A percentile compares a stretch with the other conserved stretches of the same genome.
Evolutionary conservation across 1,140 invertebrate genomes (phyloP).

Genomic region (Myzus persicae): DNA sequence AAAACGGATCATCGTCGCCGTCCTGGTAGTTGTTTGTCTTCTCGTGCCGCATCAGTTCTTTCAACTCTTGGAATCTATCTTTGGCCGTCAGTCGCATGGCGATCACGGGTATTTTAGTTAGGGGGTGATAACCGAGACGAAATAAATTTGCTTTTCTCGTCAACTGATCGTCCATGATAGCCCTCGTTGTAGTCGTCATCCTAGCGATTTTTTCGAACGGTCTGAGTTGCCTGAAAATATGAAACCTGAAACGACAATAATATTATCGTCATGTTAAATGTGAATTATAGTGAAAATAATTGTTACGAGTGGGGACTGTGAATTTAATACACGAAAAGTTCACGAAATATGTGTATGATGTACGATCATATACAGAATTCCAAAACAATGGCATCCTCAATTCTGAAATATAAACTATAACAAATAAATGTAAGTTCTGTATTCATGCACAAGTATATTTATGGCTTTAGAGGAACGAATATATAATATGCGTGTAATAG

Average conservation of each 20-base stretch:
- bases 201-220: conserved; percentile 48
- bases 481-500: background rate
- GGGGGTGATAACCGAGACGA: conserved; percentile 20
- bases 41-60: conserved; percentile 19
- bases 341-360: too few species aligned
- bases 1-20: background rate
- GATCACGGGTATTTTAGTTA: conserved; percentile 2
- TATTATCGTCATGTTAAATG: background rate
- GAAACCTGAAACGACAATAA: conserved; percentile 25
- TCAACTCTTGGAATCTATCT: conserved; percentile 32
- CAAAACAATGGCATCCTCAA: background rate
- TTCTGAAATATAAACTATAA: background rate
- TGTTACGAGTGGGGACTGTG: rapidly evolving
- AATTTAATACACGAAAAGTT: too few species aligned
- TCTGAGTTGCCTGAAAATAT: conserved; percentile 1
- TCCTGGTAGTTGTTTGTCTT: background rate
- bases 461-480: background rate
- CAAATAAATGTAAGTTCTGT: background rate
- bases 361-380: too few species aligned
- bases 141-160: conserved; percentile 29
- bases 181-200: background rate
- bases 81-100: conserved; percentile 45
- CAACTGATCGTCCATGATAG: background rate
- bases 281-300: background rate
- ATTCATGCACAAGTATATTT: background rate